phyloP scores from a whole-genome alignment of 2,113 vertebrate genomes.

The Loxodonta africana region DNA sequence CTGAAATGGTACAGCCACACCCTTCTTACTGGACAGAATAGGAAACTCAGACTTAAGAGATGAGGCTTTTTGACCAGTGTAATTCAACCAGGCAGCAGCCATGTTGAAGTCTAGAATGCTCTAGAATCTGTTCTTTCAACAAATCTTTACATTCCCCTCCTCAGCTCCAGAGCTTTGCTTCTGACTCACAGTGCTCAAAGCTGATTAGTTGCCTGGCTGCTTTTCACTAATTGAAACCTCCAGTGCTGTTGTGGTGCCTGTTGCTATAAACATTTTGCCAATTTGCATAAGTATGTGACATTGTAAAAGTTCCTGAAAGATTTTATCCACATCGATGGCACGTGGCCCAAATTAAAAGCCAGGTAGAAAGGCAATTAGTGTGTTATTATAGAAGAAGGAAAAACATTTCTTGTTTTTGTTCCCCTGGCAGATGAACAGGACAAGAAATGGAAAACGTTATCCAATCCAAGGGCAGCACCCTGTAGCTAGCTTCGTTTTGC shows the following conservation, averaged over 20 bases:
- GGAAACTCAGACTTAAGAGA: neutral
- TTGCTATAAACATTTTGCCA: conserved; percentile 97
- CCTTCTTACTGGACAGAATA: neutral
- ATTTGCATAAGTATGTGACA: conserved; percentile 96
- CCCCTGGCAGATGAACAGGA: conserved; percentile 60
- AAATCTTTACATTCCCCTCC: neutral
- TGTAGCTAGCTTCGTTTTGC: conserved; percentile 62
- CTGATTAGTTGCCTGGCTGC: conserved; percentile 38
- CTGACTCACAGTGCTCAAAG: neutral
- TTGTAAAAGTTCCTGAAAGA: conserved; percentile 96
- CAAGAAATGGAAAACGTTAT: conserved; percentile 62
- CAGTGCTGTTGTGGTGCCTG: conserved; percentile 94
- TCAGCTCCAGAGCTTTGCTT: neutral
- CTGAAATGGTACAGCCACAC: neutral
- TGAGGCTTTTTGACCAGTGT: neutral
- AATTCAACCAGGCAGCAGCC: neutral
- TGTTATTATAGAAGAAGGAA: conserved; percentile 56
- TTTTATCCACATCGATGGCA: conserved; percentile 94
- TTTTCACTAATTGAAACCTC: conserved; percentile 84
- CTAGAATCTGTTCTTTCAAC: neutral
- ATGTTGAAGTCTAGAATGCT: neutral
- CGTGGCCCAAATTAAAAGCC: conserved; percentile 84
- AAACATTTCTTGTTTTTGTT: conserved; percentile 62
- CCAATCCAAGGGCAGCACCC: neutral
- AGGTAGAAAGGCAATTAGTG: conserved; percentile 85